Evolutionary conservation across 2,888 invertebrate species (phyloP), one percentile per base, ranked within the genome.

Genomic region (Drosophila mimica): DNA sequence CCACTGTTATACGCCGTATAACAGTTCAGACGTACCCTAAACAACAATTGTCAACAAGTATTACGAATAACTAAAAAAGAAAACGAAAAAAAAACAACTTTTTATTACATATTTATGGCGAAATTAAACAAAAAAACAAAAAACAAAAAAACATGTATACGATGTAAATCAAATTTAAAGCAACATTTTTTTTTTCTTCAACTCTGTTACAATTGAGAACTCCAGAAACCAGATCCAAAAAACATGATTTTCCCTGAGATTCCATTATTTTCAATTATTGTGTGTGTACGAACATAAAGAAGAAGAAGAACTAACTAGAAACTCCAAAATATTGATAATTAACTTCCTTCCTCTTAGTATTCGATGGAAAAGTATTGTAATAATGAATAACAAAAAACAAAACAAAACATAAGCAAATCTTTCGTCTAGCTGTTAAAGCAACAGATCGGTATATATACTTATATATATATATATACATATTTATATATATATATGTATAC

Each of bases 81-180:
- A 40, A n/a, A 46, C 4, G 28, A 58, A 30, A 59, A 36, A 53
- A 54, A 20, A 34, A 56, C 31, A 53, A 48, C 38, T 63, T 81
- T 81, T 74, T 76, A 79, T 72, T 72, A 74, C 58, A 67, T 81
- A 77, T 81, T 81, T 74, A 81, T 77, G 73, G 63, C 81, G 56
- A 81, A 77, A 34, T 48, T 40, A 46, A 63, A 54, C 56, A 38
- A 61, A 62, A 54, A 66, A 36, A 49, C 46, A 63, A 43, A 63
- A 43, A 36, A 17, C 36, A 36, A 34, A 54, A 68, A 74, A 83
- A 57, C 66, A 83, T 83, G 82, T 82, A 82, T 82, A 82, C 82
- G 82, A 82, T 82, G 82, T 83, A 82, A 82, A 82, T 82, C 81
- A 69, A 82, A 82, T 83, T 82, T 82, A 79, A 69, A 63, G 71